These are phyloP conservation scores for Sesamia inferens DNA, from an alignment of 2,888 invertebrate genomes.

Conservation along the genomic window DNA sequence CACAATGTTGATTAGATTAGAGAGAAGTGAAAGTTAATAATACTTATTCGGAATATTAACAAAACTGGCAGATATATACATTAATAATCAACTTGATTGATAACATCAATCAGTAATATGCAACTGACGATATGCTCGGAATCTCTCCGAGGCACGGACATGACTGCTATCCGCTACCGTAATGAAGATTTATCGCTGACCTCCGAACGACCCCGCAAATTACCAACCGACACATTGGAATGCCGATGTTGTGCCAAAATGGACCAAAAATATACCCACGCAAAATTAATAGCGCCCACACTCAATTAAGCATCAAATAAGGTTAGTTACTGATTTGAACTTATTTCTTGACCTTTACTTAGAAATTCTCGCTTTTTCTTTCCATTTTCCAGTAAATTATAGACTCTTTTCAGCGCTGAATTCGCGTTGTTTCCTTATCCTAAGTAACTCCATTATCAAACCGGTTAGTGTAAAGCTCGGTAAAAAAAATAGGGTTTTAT, in stretches of 20 bases:
- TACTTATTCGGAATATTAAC: constrained; percentile 4
- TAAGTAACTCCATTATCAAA: constrained; percentile 58
- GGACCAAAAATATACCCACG: constrained; percentile 56
- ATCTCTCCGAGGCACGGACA: constrained; percentile 63
- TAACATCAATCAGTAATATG: constrained; percentile 34
- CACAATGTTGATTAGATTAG: too few species aligned
- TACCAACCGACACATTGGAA: constrained; percentile 66
- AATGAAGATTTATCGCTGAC: constrained; percentile 75
- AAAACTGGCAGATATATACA: neutral
- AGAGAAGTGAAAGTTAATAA: neutral
- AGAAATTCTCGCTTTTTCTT: constrained; percentile 8
- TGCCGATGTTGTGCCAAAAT: constrained; percentile 60
- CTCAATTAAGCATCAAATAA: constrained; percentile 57
- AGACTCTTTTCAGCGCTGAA: constrained; percentile 16
- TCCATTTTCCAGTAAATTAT: constrained; percentile 35
- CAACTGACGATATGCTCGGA: constrained; percentile 40
- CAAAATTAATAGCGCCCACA: constrained; percentile 57
- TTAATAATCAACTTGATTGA: constrained; percentile 18
- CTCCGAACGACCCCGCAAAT: constrained; percentile 67
- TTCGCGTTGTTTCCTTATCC: constrained; percentile 35
- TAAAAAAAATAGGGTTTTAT: constrained; percentile 33
- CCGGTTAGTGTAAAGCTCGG: constrained; percentile 41
- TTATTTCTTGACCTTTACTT: constrained; percentile 23
- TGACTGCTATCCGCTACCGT: constrained; percentile 63
- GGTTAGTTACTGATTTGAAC: constrained; percentile 35